These are phyloP conservation scores for Cheilosia vernalis DNA, from an alignment of 2,888 invertebrate species.

Conservation along the genomic window DNA sequence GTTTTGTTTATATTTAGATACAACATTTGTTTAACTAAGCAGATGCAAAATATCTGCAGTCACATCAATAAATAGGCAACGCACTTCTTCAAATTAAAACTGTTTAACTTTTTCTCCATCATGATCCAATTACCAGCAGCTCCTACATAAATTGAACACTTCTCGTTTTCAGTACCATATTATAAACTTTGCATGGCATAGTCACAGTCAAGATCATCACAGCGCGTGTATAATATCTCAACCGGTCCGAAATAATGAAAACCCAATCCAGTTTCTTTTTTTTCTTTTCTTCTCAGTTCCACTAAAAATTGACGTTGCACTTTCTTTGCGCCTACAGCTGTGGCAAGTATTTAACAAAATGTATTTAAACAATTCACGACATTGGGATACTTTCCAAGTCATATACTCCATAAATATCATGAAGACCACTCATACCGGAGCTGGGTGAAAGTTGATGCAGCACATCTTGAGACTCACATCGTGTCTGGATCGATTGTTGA, in stretches of 20 bases:
- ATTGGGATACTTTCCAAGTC: constrained; percentile 26
- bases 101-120: background rate
- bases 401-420: constrained; percentile 26
- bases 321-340: constrained; percentile 37
- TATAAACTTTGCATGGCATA: constrained; percentile 6
- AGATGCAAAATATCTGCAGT: too few relatives aligned
- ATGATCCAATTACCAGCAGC: background rate
- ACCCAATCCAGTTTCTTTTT: constrained; percentile 45
- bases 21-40: too few relatives aligned
- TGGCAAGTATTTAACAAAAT: constrained; percentile 7
- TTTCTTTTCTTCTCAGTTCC: constrained; percentile 6
- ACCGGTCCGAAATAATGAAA: constrained; percentile 49
- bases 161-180: background rate
- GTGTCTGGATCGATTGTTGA: constrained; percentile 38
- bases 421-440: constrained; percentile 2
- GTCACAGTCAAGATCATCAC: constrained; percentile 66
- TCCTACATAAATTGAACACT: constrained; percentile 21
- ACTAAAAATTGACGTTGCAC: constrained; percentile 39
- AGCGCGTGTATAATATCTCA: constrained; percentile 11
- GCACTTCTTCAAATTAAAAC: too few relatives aligned
- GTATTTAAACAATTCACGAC: constrained; percentile 29
- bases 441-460: constrained; percentile 59
- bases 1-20: too few relatives aligned
- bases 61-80: too few relatives aligned
- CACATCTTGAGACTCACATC: constrained; percentile 23